phyloP scores from a whole-genome alignment of 2,113 vertebrate genomes.

The Xenus cinereus region DNA sequence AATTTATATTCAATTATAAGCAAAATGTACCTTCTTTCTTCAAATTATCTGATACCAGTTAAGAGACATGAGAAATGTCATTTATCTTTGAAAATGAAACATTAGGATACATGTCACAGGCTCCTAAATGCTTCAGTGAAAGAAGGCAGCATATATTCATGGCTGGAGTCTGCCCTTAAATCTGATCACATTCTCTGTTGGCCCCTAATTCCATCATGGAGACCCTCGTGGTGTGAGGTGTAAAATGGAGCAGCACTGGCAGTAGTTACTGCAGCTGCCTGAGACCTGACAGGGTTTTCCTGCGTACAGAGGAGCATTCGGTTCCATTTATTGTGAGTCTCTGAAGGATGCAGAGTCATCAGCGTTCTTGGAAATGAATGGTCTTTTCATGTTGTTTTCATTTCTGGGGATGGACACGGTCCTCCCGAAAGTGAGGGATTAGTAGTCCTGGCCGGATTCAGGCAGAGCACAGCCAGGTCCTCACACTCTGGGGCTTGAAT shows the following conservation, averaged over 20 bases:
- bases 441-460: neutral
- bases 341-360: slow-evolving; percentile 5
- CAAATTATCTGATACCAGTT: neutral
- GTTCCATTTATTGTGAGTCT: neutral
- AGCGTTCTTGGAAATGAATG: slow-evolving; percentile 11
- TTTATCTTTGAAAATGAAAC: neutral
- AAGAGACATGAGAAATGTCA: neutral
- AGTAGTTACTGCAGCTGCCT: neutral
- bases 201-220: neutral
- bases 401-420: slow-evolving; percentile 18
- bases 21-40: neutral
- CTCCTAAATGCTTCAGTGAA: neutral
- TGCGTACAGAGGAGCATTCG: neutral
- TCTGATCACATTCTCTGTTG: neutral
- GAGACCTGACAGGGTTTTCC: neutral
- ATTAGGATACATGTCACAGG: neutral
- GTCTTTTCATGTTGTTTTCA: slow-evolving; percentile 40
- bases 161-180: neutral
- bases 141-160: neutral
- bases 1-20: neutral
- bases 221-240: neutral
- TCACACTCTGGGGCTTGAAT: neutral
- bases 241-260: neutral
- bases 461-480: neutral
- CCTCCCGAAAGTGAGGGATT: neutral